Base-by-base conservation (phyloP, 2,113 vertebrate species). In the Sisor rabdophorus region DNA sequence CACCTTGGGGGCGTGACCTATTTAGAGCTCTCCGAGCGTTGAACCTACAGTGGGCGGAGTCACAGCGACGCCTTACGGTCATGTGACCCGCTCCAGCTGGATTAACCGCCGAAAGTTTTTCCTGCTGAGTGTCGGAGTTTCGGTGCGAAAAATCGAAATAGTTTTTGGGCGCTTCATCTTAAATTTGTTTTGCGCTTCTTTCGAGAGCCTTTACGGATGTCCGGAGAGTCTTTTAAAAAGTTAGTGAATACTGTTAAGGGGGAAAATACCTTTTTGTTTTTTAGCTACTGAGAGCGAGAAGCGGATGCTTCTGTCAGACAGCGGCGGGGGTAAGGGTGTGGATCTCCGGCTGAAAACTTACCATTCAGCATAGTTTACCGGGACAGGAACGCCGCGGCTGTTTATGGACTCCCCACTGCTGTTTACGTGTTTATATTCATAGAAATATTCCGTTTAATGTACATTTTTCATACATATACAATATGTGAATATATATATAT, bases 1-100 rank as follows among this genome's bases (percentile, higher is more conserved):
- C 50, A 52, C 50, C 50, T 52, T 52, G 9, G 50, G 50, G 50
- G 50, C 50, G 50, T 52, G 50, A 16, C 50, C 13, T 15, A 16
- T 16, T 52, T 52, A 2, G 17, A 20, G 3, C 4, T 28, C 30
- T 28, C 15, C 30, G 44, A 20, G 5, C 15, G 6, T 4, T 6
- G 2, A 13, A 13, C 12, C 58, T 17, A 16, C 17, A 10, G 24
- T 22, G 1, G 44, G 58, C 44, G 44, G 72, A 48, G 47, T 24
- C 11, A 16, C 36, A 26, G 56, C n/a, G 60, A 50, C 59, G 24
- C 55, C 60, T 11, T 9, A 15, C 11, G 15, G 80, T 91, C 90
- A 91, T 79, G 90, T 92, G 91, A 92, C 86, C 56, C 3, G 47
- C 40, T 67, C 70, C 74, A 71, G 67, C 71, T 63, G 47, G 75